Evolutionary conservation across 1,140 invertebrate species (phyloP).

Genomic region (Zeugodacus cucurbitae): DNA sequence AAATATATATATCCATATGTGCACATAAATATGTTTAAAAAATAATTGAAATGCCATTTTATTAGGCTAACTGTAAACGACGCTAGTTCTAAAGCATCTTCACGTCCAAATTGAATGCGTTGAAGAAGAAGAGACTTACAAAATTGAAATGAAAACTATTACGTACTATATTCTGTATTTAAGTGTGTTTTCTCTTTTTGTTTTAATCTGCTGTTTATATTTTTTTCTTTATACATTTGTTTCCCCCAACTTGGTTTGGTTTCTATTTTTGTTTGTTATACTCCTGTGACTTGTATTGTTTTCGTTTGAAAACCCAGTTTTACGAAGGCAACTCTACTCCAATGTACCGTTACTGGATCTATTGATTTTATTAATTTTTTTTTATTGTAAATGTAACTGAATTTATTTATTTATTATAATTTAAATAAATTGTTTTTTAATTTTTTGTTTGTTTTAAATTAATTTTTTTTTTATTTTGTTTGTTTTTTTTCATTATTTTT

Average conservation of each 20-base stretch:
- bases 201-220: not conserved
- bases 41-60: not conserved
- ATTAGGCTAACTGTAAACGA: not conserved
- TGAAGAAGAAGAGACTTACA: not conserved
- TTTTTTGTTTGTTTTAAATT: too few species aligned
- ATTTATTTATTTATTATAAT: not conserved
- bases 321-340: too few species aligned
- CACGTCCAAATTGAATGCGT: not conserved
- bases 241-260: not conserved
- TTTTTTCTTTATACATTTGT: too few species aligned
- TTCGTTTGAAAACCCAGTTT: too few species aligned
- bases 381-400: not conserved
- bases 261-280: not conserved
- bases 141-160: not conserved
- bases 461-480: too few species aligned
- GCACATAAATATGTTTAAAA: not conserved
- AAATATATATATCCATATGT: not conserved
- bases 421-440: not conserved
- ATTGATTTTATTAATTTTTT: not conserved
- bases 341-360: not conserved
- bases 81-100: not conserved
- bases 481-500: too few species aligned
- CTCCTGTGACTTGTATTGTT: too few species aligned
- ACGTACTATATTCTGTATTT: not conserved
- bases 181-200: not conserved